Evolutionary conservation across 2,113 vertebrate genomes (phyloP).

Genomic region (Platysteira castanea): DNA sequence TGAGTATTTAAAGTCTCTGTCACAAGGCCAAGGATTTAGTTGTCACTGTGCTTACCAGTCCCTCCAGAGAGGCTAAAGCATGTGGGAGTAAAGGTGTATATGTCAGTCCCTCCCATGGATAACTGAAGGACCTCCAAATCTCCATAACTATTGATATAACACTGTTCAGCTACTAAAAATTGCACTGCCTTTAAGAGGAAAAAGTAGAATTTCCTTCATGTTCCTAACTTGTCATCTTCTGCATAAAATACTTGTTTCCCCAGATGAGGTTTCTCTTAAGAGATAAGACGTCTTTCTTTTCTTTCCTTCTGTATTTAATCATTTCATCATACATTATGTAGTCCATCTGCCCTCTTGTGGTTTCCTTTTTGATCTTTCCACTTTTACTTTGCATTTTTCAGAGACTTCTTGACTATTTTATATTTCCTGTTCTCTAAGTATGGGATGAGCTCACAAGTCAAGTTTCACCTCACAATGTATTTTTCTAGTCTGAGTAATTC

Average conservation of each 20-base stretch:
- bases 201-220: slow-evolving; percentile 3
- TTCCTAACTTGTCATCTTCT: neutral
- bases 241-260: slow-evolving; percentile 5
- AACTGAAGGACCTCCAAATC: neutral
- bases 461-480: neutral
- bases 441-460: slow-evolving; percentile 33
- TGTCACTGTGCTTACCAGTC: neutral
- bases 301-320: slow-evolving; percentile 9
- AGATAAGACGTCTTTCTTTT: slow-evolving; percentile 3
- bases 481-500: slow-evolving; percentile 36
- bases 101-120: neutral
- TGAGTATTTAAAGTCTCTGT: neutral
- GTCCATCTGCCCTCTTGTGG: slow-evolving; percentile 63
- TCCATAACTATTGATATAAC: neutral
- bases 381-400: slow-evolving; percentile 50
- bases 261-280: neutral
- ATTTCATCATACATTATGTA: slow-evolving; percentile 58
- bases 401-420: slow-evolving; percentile 26
- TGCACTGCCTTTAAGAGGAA: neutral
- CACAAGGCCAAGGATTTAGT: neutral
- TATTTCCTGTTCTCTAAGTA: slow-evolving; percentile 32
- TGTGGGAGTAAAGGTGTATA: neutral
- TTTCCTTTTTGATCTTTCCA: slow-evolving; percentile 64
- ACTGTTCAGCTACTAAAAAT: neutral
- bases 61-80: neutral